Conservation (phyloP, 2,888 invertebrate species). For the Poecilobothrus nobilitatus region DNA sequence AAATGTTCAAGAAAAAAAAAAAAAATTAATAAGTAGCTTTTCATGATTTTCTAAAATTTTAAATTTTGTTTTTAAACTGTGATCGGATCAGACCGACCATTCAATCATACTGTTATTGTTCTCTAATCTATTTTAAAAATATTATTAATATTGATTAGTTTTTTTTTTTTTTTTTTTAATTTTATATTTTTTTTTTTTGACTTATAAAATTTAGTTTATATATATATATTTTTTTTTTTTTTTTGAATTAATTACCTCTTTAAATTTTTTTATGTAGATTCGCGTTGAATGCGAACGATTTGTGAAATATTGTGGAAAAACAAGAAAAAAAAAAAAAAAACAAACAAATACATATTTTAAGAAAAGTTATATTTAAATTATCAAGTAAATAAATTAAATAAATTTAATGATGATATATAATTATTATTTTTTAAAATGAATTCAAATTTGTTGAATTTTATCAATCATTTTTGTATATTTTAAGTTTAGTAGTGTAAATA, state of each 20-base stretch:
- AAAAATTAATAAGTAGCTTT: too few relatives aligned
- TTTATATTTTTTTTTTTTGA: too few relatives aligned
- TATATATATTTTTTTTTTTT: neutral
- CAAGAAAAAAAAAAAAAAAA: neutral
- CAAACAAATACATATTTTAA: neutral
- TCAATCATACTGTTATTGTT: too few relatives aligned
- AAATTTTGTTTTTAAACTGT: too few relatives aligned
- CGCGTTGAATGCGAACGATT: neutral
- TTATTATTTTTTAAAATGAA: neutral
- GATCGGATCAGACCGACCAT: too few relatives aligned
- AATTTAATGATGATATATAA: too few relatives aligned
- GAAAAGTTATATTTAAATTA: neutral
- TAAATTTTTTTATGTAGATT: neutral
- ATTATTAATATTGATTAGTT: too few relatives aligned
- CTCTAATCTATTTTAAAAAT: too few relatives aligned
- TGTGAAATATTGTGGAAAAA: neutral
- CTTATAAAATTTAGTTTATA: neutral
- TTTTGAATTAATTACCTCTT: too few relatives aligned
- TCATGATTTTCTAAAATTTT: too few relatives aligned
- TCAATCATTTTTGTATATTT: neutral
- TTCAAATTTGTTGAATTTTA: slow-evolving; percentile 4
- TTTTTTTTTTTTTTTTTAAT: too few relatives aligned
- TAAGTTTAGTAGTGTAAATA: slow-evolving; percentile 5
- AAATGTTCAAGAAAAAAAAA: too few relatives aligned
- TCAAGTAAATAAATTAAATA: neutral